Base-by-base conservation (phyloP, 2,888 invertebrate genomes). In the Scaptodrosophila latifasciaeformis region DNA sequence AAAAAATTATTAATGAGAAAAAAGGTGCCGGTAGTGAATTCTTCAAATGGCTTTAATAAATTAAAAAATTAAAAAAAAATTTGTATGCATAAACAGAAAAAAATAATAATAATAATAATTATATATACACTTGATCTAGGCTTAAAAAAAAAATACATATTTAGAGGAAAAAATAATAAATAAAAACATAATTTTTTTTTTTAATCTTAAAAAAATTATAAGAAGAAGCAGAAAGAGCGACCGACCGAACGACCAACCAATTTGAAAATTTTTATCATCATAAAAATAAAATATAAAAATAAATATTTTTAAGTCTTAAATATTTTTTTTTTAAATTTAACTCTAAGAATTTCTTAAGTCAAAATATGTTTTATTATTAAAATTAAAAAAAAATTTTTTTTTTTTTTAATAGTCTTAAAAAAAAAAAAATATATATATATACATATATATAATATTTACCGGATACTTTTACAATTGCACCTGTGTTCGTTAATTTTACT, bases 171-270 rank as follows among this genome's bases (percentile, higher is more conserved):
- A 45, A 47, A 55, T 17, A 31, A 42, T 45, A 49, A 47, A 55
- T 17, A 31, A 42, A 43, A 49, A 37, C 40, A 27, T 39, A 59
- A 46, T 3, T 24, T 24, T 24, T 3, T 24, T 24, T 24, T 24
- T 56, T n/a, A n/a, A n/a, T n/a, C n/a, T n/a, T n/a, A n/a, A 51
- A 54, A 42, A 45, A 49, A 43, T 49, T 55, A 35, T 13, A 48
- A 39, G 37, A 46, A 21, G n/a, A 43, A 30, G 15, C 7, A 31
- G 12, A 21, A 24, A 59, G 65, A 70, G 59, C 69, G 76, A 81
- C 77, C 84, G 84, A 84, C 70, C 82, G 82, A 84, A 72, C 77
- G 72, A 81, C 67, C 78, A 78, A 80, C 78, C 77, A 74, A 76
- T 76, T 62, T 51, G 59, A 56, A 68, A 67, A 63, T 62, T 65